Evolutionary conservation across 2,113 vertebrate species (phyloP).

Genomic region (Parus major): DNA sequence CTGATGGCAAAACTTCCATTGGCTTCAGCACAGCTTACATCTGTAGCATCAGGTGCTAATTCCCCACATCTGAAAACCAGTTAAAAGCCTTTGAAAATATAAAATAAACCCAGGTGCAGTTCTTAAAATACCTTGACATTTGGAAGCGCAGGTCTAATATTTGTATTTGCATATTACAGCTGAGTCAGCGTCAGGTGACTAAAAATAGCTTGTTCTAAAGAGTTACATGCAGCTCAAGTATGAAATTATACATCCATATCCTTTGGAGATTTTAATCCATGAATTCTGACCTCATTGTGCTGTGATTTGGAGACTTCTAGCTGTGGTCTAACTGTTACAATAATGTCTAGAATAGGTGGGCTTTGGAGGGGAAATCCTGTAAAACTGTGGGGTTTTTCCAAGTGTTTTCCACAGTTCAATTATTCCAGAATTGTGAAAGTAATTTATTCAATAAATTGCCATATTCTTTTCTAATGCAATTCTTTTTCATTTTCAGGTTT

Average conservation of each 20-base stretch:
- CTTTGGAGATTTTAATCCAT: not conserved
- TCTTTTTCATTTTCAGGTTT: constrained; percentile 78
- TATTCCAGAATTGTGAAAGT: not conserved
- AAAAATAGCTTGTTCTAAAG: not conserved
- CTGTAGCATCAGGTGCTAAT: not conserved
- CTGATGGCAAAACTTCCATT: not conserved
- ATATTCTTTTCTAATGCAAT: not conserved
- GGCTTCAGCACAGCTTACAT: not conserved
- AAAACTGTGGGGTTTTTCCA: fast-evolving
- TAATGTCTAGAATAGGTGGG: not conserved
- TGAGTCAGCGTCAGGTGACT: not conserved
- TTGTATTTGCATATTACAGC: not conserved
- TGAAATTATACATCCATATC: not conserved
- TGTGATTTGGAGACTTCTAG: not conserved
- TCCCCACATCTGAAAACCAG: not conserved
- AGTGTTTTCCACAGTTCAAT: not conserved
- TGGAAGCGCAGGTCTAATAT: not conserved
- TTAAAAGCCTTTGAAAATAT: not conserved
- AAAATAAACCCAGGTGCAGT: not conserved
- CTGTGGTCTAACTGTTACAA: not conserved
- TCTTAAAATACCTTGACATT: not conserved
- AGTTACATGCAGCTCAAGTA: not conserved
- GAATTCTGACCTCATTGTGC: not conserved
- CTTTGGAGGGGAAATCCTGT: not conserved
- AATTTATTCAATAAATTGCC: not conserved